These are phyloP conservation scores for Pseudococcus longispinus DNA, from an alignment of 2,888 invertebrate genomes.

Conservation along the genomic window DNA sequence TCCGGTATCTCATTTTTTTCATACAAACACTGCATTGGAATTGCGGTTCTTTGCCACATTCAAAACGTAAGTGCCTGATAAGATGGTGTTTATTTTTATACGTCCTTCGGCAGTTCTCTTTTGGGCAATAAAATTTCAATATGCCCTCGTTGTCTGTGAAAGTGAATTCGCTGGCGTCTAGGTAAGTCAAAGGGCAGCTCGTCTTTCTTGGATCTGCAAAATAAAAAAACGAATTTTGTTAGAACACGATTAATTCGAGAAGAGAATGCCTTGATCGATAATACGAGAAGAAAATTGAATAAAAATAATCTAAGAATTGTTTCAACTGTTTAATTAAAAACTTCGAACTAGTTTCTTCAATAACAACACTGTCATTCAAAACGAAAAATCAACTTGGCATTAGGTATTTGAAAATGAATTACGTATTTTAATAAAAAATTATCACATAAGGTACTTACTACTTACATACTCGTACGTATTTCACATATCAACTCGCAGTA, in stretches of 20 bases:
- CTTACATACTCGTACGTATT: too few species aligned
- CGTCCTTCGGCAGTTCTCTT: constrained; percentile 42
- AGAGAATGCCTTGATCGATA: background rate
- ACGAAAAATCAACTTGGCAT: background rate
- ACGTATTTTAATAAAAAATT: background rate
- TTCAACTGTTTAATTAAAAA: background rate
- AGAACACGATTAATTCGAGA: background rate
- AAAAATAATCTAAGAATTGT: background rate
- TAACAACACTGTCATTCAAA: background rate
- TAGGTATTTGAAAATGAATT: background rate
- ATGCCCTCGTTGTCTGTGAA: constrained; percentile 18
- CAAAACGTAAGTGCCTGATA: constrained; percentile 56
- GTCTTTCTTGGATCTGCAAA: background rate
- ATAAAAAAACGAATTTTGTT: background rate
- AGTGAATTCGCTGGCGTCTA: constrained; percentile 43
- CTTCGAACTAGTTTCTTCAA: background rate
- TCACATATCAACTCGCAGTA: too few species aligned
- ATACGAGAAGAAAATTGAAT: background rate
- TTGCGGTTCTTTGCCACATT: constrained; percentile 62
- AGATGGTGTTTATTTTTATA: constrained; percentile 54
- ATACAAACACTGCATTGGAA: constrained; percentile 56
- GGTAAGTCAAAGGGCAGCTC: background rate
- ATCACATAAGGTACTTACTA: background rate
- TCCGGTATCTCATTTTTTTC: constrained; percentile 53
- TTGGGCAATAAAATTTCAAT: constrained; percentile 52